Evolutionary conservation across 37 sponge, comb jelly and placozoan species (phyloP).

Genomic region (Ianthella basta): DNA sequence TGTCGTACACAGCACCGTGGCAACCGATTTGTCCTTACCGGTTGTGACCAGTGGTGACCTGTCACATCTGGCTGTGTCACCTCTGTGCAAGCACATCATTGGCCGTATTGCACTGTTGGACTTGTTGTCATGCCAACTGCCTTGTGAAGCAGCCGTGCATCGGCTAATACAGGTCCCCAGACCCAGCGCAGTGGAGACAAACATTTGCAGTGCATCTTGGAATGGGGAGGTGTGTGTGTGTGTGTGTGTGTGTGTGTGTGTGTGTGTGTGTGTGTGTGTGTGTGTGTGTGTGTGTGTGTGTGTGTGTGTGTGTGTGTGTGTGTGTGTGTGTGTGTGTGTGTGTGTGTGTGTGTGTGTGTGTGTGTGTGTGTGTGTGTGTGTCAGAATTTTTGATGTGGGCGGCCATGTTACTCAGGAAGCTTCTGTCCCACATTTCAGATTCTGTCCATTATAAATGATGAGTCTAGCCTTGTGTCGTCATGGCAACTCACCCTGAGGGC

Average conservation of each 20-base stretch:
- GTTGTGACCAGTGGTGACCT: slow-evolving; percentile 3
- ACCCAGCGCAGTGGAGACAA: too few species aligned
- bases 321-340: too few species aligned
- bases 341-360: not conserved
- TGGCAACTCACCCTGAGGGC: too few species aligned
- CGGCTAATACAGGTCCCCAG: too few species aligned
- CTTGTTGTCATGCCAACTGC: not conserved
- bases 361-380: not conserved
- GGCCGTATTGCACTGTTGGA: not conserved
- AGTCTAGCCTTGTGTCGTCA: too few species aligned
- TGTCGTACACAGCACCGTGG: not conserved
- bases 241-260: slow-evolving; percentile 43
- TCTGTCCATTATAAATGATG: too few species aligned
- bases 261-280: slow-evolving; percentile 18
- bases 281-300: slow-evolving; percentile 8
- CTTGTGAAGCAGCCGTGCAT: not conserved
- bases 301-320: not conserved
- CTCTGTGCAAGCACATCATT: not conserved
- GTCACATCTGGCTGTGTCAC: not conserved
- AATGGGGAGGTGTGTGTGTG: slow-evolving; percentile 25
- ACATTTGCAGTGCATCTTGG: slow-evolving; percentile 4
- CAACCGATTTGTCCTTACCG: not conserved
- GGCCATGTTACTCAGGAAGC: too few species aligned
- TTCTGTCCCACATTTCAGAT: too few species aligned
- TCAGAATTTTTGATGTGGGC: too few species aligned